phyloP scores from a whole-genome alignment of 1,140 invertebrate species.

The Heliconius eleuchia region DNA sequence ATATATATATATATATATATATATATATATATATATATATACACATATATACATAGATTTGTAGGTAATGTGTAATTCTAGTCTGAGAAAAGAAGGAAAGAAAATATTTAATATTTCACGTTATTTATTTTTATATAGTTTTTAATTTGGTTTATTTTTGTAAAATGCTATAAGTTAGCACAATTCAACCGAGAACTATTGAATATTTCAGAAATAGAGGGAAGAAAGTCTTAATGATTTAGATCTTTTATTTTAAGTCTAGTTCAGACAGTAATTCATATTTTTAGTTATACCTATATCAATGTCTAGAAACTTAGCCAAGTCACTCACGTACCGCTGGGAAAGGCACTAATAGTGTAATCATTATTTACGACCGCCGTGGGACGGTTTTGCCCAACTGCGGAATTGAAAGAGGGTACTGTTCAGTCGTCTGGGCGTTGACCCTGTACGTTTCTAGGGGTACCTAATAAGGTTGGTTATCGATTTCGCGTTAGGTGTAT shows the following conservation, averaged over 20 bases:
- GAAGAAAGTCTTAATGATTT: not conserved
- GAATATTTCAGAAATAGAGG: no score
- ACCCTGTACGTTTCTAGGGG: constrained; percentile 2
- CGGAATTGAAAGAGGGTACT: constrained; percentile 19
- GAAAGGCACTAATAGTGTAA: constrained; percentile 18
- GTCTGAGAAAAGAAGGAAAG: no score
- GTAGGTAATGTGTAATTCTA: no score
- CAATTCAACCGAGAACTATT: no score
- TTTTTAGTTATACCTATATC: not conserved
- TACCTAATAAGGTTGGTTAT: not conserved
- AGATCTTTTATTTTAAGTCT: not conserved
- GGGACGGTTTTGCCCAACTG: constrained; percentile 9
- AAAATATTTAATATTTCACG: not conserved
- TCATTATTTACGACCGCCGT: constrained; percentile 14
- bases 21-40: no score
- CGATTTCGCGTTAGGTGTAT: not conserved
- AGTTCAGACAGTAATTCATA: not conserved
- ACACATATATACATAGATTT: no score
- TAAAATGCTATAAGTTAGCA: not conserved
- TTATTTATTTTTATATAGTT: not conserved
- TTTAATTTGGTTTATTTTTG: not conserved
- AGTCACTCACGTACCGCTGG: constrained; percentile 15
- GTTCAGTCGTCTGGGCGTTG: constrained; percentile 27
- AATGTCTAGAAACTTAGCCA: constrained; percentile 6
- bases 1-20: no score